Evolutionary conservation across 2,797 vertebrate genomes (phyloP).

Genomic region (Acanthornis magna): DNA sequence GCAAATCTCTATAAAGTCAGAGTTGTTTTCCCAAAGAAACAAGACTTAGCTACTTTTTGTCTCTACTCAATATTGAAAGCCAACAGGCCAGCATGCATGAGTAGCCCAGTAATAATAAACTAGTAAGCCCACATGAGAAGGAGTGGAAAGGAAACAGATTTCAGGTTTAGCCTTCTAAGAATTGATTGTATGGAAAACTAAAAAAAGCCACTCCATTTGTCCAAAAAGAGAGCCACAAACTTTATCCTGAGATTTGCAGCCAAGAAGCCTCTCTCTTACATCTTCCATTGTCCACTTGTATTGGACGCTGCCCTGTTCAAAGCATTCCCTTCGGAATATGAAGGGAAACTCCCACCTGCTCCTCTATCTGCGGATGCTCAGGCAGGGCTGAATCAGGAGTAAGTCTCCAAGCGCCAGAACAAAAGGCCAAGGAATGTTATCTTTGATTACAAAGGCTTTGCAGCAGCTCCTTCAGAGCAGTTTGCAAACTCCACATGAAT

Average conservation of each 20-base stretch:
- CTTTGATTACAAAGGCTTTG: slow-evolving; percentile 4
- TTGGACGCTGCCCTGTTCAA: background rate
- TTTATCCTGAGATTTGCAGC: background rate
- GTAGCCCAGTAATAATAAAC: background rate
- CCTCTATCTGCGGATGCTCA: background rate
- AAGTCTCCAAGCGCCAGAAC: background rate
- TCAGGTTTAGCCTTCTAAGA: background rate
- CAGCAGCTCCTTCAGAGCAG: background rate
- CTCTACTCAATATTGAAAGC: background rate
- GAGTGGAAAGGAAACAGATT: background rate
- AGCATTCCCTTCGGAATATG: background rate
- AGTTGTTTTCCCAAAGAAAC: background rate
- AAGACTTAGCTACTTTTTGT: background rate
- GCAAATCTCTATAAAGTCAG: background rate
- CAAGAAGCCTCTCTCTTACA: background rate
- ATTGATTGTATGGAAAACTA: background rate
- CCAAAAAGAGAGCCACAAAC: background rate
- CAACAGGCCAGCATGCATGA: background rate
- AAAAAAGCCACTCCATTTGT: background rate
- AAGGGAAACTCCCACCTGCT: background rate
- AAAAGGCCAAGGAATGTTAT: background rate
- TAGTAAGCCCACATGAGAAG: background rate
- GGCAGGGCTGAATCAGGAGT: background rate
- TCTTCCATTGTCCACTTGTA: background rate
- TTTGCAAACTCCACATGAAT: background rate